phyloP scores from a whole-genome alignment of 2,888 invertebrate genomes.

The Acanthosepion esculentum region DNA sequence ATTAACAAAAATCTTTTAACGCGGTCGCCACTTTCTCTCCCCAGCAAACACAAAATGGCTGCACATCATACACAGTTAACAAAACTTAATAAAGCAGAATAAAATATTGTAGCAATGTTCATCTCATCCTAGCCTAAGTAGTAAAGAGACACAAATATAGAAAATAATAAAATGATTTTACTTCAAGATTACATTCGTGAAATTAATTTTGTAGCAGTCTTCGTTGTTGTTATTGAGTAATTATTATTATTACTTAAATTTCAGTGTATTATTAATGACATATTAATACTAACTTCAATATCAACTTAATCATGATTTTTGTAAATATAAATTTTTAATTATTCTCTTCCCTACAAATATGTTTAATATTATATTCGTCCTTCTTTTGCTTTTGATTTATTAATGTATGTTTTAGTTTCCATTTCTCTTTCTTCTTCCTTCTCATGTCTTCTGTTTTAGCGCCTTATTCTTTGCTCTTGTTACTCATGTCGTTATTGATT shows the following conservation, averaged over 20 bases:
- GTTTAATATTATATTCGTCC: background rate
- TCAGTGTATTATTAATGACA: background rate
- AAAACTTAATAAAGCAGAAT: background rate
- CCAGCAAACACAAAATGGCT: background rate
- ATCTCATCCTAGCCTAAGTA: slow-evolving; percentile 2
- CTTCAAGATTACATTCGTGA: background rate
- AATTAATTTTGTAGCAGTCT: background rate
- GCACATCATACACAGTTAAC: background rate
- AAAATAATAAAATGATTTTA: background rate
- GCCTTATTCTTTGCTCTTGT: background rate
- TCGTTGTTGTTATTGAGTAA: background rate
- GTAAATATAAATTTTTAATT: background rate
- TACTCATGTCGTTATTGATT: background rate
- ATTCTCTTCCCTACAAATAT: background rate
- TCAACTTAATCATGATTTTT: background rate
- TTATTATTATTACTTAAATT: background rate
- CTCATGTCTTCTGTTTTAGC: background rate
- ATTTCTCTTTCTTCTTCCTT: background rate
- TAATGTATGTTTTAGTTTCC: background rate
- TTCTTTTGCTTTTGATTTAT: background rate
- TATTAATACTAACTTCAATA: background rate
- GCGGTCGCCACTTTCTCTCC: background rate
- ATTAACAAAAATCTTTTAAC: background rate
- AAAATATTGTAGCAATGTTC: background rate
- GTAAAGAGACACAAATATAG: background rate